These are phyloP conservation scores for Parazoanthus swiftii DNA, from an alignment of 92 coral and sea anemone genomes.

Conservation along the genomic window DNA sequence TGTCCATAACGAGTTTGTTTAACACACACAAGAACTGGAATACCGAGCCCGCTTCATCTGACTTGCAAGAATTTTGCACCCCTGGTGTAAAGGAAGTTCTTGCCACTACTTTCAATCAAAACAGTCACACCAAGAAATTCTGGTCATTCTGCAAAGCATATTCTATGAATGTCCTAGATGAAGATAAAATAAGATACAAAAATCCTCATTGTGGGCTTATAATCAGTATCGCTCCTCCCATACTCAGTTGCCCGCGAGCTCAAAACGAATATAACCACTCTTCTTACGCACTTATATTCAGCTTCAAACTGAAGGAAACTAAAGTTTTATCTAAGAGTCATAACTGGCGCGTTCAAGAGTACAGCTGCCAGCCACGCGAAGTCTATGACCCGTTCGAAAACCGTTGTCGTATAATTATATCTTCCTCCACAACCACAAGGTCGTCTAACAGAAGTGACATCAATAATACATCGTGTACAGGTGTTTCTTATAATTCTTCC, in stretches of 20 bases:
- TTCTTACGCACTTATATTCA: neutral
- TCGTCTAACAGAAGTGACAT: neutral
- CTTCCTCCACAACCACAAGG: neutral
- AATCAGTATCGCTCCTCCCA: neutral
- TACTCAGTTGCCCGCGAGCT: neutral
- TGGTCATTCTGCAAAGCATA: constrained; percentile 5
- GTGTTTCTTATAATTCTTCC: neutral
- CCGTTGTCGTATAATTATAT: neutral
- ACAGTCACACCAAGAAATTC: neutral
- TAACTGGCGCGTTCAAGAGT: neutral
- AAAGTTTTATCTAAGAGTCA: neutral
- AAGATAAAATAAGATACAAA: neutral
- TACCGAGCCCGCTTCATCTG: neutral
- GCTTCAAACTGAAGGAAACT: neutral
- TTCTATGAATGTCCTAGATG: neutral
- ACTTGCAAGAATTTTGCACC: neutral
- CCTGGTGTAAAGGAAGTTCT: neutral
- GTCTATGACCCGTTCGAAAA: constrained; percentile 3
- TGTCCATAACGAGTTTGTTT: neutral
- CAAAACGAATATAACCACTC: neutral
- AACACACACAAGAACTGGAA: neutral
- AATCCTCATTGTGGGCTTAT: constrained; percentile 9
- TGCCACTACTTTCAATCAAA: neutral
- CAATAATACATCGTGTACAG: neutral
- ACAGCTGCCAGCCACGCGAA: neutral